Percentiles rank a stretch among this genome's conserved stretches.
phyloP scores from a whole-genome alignment of 2,797 vertebrate species.

The Hyperoplus lanceolatus region DNA sequence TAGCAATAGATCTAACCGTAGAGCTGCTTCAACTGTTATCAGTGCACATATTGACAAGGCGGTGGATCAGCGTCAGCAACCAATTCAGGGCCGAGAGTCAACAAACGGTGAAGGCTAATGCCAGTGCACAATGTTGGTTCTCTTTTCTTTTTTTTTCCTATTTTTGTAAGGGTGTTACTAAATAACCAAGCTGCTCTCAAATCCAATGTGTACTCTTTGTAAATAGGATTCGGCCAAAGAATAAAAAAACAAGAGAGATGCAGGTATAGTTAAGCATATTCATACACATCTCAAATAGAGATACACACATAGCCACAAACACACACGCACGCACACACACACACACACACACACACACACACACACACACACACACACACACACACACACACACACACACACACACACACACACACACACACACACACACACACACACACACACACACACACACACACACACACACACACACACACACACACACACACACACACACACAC shows the following conservation, averaged over 20 bases:
- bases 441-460: slow-evolving; percentile 16
- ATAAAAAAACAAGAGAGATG: slow-evolving; percentile 7
- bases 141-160: neutral
- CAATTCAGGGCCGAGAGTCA: slow-evolving; percentile 46
- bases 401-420: neutral
- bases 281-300: too few species aligned
- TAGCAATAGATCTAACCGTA: slow-evolving; percentile 67
- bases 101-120: slow-evolving; percentile 41
- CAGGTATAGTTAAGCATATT: too few species aligned
- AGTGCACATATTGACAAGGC: slow-evolving; percentile 70
- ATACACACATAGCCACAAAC: neutral
- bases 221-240: slow-evolving; percentile 41
- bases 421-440: slow-evolving; percentile 22
- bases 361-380: slow-evolving; percentile 27
- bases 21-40: slow-evolving; percentile 70
- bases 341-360: slow-evolving; percentile 22
- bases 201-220: slow-evolving; percentile 10
- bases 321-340: neutral
- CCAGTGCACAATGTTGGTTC: neutral
- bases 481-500: slow-evolving; percentile 22
- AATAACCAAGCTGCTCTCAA: slow-evolving; percentile 29
- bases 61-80: slow-evolving; percentile 60
- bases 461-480: neutral
- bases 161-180: slow-evolving; percentile 12
- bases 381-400: slow-evolving; percentile 7